phyloP scores from a whole-genome alignment of 2,888 invertebrate genomes.

The Orthosia gracilis region DNA sequence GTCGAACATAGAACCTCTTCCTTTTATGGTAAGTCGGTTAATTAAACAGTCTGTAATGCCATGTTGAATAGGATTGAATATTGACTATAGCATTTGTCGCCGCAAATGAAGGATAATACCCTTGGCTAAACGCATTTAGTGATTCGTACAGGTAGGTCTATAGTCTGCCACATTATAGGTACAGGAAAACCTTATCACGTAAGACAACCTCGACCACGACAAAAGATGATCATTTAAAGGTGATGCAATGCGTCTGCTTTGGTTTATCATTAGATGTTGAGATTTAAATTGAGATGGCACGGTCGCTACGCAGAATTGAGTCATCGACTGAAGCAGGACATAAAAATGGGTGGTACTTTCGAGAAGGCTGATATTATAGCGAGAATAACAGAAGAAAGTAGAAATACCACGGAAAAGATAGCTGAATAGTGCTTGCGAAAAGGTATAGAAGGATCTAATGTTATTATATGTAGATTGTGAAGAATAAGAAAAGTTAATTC shows the following conservation, averaged over 20 bases:
- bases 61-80: not conserved
- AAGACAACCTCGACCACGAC: slow-evolving; percentile 17
- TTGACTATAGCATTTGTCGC: not conserved
- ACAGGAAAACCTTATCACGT: slow-evolving; percentile 18
- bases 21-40: too few relatives aligned
- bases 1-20: too few relatives aligned
- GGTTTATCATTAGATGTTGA: slow-evolving; percentile 7
- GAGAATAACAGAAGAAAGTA: not conserved
- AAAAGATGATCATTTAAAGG: slow-evolving; percentile 20
- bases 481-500: too few relatives aligned
- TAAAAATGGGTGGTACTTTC: not conserved
- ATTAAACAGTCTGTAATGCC: too few relatives aligned
- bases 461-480: too few relatives aligned
- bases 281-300: slow-evolving; percentile 34
- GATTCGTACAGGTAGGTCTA: not conserved
- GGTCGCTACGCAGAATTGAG: slow-evolving; percentile 20
- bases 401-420: not conserved
- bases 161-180: not conserved
- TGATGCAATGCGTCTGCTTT: slow-evolving; percentile 43
- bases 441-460: not conserved
- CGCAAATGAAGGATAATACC: not conserved
- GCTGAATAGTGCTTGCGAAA: not conserved
- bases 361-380: not conserved
- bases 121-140: not conserved
- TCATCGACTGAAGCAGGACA: slow-evolving; percentile 24